These are phyloP conservation scores for Gryllus longicercus DNA, from an alignment of 2,888 invertebrate species.

Conservation along the genomic window DNA sequence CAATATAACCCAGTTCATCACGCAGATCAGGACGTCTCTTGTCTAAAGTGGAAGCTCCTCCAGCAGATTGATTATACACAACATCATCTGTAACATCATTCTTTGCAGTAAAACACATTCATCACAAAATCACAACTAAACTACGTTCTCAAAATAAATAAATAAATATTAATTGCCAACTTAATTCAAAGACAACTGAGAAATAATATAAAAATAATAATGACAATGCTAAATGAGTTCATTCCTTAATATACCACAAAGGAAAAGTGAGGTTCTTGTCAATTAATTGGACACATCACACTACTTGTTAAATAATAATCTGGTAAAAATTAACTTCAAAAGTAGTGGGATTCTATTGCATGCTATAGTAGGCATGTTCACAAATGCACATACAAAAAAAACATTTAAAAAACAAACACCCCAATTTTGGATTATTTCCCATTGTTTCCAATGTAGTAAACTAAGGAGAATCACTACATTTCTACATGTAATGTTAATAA, in stretches of 20 bases:
- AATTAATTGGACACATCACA: too few species aligned
- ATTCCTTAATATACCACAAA: too few species aligned
- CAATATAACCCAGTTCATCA: constrained; percentile 88
- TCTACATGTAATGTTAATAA: constrained; percentile 6
- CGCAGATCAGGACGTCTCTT: constrained; percentile 78
- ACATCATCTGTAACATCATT: constrained; percentile 69
- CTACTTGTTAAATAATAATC: too few species aligned
- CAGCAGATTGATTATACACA: constrained; percentile 82
- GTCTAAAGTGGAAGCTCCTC: constrained; percentile 66
- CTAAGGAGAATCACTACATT: neutral
- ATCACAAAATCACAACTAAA: neutral
- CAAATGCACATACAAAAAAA: neutral
- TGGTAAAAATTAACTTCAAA: too few species aligned
- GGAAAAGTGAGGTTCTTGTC: too few species aligned
- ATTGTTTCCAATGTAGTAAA: neutral
- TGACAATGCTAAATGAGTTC: too few species aligned
- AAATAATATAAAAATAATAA: too few species aligned
- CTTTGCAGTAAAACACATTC: neutral
- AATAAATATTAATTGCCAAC: too few species aligned
- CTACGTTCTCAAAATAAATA: too few species aligned
- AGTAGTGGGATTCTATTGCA: too few species aligned
- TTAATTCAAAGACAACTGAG: too few species aligned
- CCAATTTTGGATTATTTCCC: neutral
- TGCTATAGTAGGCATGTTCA: too few species aligned
- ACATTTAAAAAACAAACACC: neutral